These are phyloP conservation scores for Apodemia duryi DNA, from an alignment of 2,888 invertebrate species.

Conservation along the genomic window DNA sequence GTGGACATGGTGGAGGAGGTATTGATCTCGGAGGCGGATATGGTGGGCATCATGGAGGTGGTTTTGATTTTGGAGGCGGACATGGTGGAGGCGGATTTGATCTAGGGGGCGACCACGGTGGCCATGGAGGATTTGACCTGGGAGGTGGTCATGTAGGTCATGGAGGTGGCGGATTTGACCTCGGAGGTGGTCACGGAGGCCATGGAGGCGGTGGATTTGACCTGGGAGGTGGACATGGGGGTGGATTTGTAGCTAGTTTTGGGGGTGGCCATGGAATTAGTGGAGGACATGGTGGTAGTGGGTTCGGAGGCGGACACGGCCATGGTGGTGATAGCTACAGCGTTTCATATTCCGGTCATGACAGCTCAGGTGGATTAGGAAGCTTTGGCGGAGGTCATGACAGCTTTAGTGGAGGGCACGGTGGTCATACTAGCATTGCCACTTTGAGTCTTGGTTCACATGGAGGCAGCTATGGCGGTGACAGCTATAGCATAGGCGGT, in stretches of 20 bases:
- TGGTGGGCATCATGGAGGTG: constrained; percentile 33
- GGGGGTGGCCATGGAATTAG: constrained; percentile 20
- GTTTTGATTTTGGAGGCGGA: constrained; percentile 23
- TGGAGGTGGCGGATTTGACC: constrained; percentile 33
- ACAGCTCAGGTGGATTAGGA: constrained; percentile 29
- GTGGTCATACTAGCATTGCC: constrained; percentile 25
- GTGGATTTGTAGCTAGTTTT: constrained; percentile 28
- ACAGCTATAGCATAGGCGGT: constrained; percentile 35
- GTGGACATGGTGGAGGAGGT: constrained; percentile 36
- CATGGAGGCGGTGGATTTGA: constrained; percentile 39
- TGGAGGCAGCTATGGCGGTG: constrained; percentile 25
- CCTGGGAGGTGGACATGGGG: constrained; percentile 35
- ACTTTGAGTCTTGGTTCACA: constrained; percentile 29
- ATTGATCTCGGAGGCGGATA: constrained; percentile 39
- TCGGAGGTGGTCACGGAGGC: constrained; percentile 34
- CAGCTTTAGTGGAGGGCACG: constrained; percentile 31
- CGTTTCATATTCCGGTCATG: constrained; percentile 27
- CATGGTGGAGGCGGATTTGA: constrained; percentile 35
- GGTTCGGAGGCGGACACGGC: constrained; percentile 29
- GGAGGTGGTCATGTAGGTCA: constrained; percentile 34
- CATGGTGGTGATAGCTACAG: constrained; percentile 34
- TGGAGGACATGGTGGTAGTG: constrained; percentile 27
- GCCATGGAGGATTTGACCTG: constrained; percentile 28
- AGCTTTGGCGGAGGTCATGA: constrained; percentile 24
- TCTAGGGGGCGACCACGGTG: constrained; percentile 35